Percentiles rank a stretch among this genome's conserved stretches.
phyloP scores from a whole-genome alignment of 2,797 vertebrate genomes.

The Characodon lateralis region DNA sequence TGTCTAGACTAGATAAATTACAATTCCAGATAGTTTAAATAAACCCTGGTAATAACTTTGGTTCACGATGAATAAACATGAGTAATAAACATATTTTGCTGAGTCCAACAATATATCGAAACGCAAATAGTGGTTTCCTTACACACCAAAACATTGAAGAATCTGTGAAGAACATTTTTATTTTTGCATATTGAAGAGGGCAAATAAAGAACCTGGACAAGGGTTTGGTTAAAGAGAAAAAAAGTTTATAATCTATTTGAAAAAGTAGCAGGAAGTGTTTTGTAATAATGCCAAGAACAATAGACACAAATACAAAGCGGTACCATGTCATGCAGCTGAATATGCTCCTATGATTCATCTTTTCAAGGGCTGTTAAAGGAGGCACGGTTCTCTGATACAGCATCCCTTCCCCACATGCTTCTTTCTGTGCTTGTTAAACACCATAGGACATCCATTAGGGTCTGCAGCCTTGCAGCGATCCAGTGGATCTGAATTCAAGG shows the following conservation, averaged over 20 bases:
- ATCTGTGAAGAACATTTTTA: neutral
- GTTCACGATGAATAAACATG: neutral
- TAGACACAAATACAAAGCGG: constrained; percentile 27
- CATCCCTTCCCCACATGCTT: constrained; percentile 17
- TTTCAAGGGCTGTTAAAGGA: constrained; percentile 23
- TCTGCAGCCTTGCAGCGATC: constrained; percentile 37
- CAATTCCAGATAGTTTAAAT: neutral
- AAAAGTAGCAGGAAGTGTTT: constrained; percentile 5
- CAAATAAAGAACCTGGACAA: neutral
- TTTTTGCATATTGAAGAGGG: neutral
- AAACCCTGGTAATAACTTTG: neutral
- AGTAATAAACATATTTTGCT: neutral
- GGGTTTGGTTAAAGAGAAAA: neutral
- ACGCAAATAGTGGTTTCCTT: no score
- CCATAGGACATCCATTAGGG: constrained; percentile 65
- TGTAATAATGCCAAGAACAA: constrained; percentile 38
- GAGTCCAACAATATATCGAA: neutral
- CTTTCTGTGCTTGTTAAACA: constrained; percentile 62
- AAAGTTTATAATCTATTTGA: constrained; percentile 6
- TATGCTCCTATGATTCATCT: constrained; percentile 35
- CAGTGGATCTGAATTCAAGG: constrained; percentile 54
- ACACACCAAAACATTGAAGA: neutral
- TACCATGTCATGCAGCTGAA: constrained; percentile 23
- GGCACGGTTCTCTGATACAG: constrained; percentile 21
- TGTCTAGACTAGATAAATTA: neutral